Base-by-base conservation (phyloP, 2,797 vertebrate species). In the Anomalospiza imberbis region DNA sequence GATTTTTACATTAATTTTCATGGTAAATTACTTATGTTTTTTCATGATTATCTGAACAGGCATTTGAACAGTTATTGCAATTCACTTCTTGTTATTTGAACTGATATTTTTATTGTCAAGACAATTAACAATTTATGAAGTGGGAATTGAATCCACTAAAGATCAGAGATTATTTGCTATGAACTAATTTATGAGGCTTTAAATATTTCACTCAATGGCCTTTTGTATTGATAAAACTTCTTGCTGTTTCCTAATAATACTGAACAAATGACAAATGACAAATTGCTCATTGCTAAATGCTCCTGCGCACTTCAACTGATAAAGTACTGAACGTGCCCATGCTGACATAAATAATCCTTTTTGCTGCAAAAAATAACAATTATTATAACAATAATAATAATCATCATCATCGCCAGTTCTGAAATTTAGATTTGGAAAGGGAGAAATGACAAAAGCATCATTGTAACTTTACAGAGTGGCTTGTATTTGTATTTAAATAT, bases 41-140 rank as follows among this genome's bases (percentile, higher is more conserved):
- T 95, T 94, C 89, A 72, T 36, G 66, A 54, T 70, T 74, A 95
- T 76, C n/a, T 80, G 73, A 63, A 85, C 34, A 66, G 89, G 81
- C 29, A 66, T 87, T 88, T 95, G 70, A 95, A 60, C 42, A 87
- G 91, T 40, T 94, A 86, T 75, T 86, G 40, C 80, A 95, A 95
- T 94, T 89, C n/a, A 65, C 44, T 96, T 96, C 91, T 95, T 94
- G 57, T 85, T 93, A 91, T 73, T 88, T 54, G 90, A 95, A 94
- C 62, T 72, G 90, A 62, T 88, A 91, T 70, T 95, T 88, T 92
- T 97, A 95, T 96, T 91, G 70, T 94, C 60, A 77, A 76, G 57
- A 76, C 42, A 96, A 96, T 96, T 97, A 96, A 31, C 89, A 94
- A 93, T 95, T 95, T 96, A 97, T 96, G 93, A 97, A 85, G 60